phyloP scores from a whole-genome alignment of 2,113 vertebrate genomes.

The Cynocephalus volans region DNA sequence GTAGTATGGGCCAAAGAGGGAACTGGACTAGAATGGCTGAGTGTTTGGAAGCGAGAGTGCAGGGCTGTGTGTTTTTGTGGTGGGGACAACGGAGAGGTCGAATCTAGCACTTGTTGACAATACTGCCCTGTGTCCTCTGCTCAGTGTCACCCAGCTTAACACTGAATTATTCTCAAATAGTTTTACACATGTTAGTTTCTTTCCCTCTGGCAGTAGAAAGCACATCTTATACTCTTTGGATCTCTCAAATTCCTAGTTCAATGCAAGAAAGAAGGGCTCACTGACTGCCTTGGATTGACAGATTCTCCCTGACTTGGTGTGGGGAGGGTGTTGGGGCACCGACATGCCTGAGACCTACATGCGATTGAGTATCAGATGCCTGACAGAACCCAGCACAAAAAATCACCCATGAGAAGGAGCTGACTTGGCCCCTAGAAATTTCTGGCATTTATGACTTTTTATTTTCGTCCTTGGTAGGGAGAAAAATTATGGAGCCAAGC shows the following conservation, averaged over 20 bases:
- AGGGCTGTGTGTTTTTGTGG: neutral
- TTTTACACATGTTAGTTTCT: neutral
- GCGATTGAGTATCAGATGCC: neutral
- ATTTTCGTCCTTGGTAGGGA: slow-evolving; percentile 75
- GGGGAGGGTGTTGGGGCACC: neutral
- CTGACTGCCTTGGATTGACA: neutral
- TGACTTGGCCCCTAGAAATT: slow-evolving; percentile 72
- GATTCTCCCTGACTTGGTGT: neutral
- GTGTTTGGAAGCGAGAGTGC: neutral
- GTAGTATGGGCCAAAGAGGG: neutral
- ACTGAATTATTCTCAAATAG: neutral
- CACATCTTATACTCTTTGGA: neutral
- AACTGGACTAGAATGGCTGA: neutral
- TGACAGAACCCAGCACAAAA: slow-evolving; percentile 27
- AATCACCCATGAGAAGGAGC: slow-evolving; percentile 39
- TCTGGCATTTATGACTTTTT: slow-evolving; percentile 77
- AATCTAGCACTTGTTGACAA: neutral
- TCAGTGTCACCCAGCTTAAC: neutral
- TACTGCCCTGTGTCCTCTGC: neutral
- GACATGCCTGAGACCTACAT: neutral
- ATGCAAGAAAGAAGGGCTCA: neutral
- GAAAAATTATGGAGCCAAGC: slow-evolving; percentile 66
- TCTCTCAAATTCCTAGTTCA: neutral
- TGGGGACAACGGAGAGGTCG: neutral
- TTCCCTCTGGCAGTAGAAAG: slow-evolving; percentile 5